Conservation (phyloP, 2,888 invertebrate species). For the Erebia epiphron region DNA sequence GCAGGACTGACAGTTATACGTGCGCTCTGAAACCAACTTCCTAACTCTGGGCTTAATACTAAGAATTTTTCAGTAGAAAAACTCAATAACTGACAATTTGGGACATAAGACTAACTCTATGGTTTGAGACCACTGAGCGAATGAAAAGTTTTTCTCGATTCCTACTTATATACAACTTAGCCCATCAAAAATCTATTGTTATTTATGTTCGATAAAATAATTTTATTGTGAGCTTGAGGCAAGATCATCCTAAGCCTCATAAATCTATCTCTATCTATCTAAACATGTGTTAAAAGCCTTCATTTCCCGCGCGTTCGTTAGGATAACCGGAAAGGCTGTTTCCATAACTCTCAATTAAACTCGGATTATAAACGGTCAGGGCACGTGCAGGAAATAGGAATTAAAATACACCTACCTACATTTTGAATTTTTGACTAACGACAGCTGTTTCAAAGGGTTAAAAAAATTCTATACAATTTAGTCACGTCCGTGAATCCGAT, state of each 20-base stretch:
- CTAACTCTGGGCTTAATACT: no score
- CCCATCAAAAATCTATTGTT: no score
- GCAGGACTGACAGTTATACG: no score
- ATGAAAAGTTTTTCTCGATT: no score
- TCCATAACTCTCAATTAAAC: slow-evolving; percentile 62
- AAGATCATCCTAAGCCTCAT: slow-evolving; percentile 18
- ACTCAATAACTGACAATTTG: no score
- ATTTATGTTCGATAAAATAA: no score
- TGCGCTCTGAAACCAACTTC: no score
- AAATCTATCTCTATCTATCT: slow-evolving; percentile 26
- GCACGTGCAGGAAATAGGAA: slow-evolving; percentile 48
- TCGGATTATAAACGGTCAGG: slow-evolving; percentile 53
- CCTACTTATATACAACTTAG: no score
- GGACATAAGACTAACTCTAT: no score
- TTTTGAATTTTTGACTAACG: slow-evolving; percentile 19
- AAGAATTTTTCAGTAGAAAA: no score
- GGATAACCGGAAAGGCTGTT: slow-evolving; percentile 45
- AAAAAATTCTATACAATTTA: slow-evolving; percentile 10
- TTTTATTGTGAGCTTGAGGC: not conserved
- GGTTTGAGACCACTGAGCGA: no score
- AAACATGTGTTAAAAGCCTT: slow-evolving; percentile 35
- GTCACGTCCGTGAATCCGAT: not conserved
- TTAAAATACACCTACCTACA: slow-evolving; percentile 36
- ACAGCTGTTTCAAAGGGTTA: slow-evolving; percentile 8
- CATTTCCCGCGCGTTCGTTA: slow-evolving; percentile 35